Evolutionary conservation across 2,797 vertebrate genomes (phyloP).

Genomic region (Mus minutoides): DNA sequence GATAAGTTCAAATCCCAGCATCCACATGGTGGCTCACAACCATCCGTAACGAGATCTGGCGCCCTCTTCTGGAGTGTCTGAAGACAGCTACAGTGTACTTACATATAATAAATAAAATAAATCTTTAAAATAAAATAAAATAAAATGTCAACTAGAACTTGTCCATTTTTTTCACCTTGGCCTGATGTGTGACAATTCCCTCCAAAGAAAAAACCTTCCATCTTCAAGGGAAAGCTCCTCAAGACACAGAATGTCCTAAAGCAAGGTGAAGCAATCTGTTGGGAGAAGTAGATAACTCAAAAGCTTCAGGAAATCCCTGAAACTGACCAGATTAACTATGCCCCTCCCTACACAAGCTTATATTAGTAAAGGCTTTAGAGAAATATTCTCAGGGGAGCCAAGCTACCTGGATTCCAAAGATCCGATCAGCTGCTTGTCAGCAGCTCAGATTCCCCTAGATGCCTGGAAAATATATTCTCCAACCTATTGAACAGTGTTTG

Average conservation of each 20-base stretch:
- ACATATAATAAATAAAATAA: too few relatives aligned
- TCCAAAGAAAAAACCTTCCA: not conserved
- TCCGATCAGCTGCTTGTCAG: not conserved
- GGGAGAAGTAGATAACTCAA: not conserved
- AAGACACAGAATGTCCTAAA: not conserved
- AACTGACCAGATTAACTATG: not conserved
- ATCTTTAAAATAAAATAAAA: too few relatives aligned
- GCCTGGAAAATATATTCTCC: not conserved
- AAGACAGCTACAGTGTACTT: too few relatives aligned
- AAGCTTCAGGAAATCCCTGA: not conserved
- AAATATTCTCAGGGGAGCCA: not conserved
- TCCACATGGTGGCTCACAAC: too few relatives aligned
- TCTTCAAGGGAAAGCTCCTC: not conserved
- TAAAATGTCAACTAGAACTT: conserved; percentile 17
- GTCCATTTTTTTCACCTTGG: not conserved
- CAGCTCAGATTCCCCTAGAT: not conserved
- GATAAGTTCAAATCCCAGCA: too few relatives aligned
- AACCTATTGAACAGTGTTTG: not conserved
- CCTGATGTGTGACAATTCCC: not conserved
- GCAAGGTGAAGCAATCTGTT: not conserved
- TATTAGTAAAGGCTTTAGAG: not conserved
- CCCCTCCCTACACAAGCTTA: not conserved
- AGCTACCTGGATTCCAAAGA: not conserved
- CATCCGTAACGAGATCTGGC: too few relatives aligned
- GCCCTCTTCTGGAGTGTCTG: too few relatives aligned